Conservation (phyloP, 2,113 vertebrate species). For the Cricetomys ansorgei region DNA sequence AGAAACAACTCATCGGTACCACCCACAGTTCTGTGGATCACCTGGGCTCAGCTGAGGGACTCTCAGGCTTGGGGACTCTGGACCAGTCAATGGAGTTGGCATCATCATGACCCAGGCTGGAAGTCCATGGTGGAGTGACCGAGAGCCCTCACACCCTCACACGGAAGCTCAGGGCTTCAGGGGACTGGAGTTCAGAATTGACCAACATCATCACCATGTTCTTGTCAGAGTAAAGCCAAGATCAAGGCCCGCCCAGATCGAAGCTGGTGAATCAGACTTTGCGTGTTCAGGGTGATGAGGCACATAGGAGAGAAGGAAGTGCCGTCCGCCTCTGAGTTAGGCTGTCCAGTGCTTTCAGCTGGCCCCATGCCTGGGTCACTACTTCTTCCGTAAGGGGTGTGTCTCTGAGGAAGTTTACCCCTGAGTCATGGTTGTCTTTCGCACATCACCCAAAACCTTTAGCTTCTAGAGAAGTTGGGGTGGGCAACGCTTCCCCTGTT, state of each 20-base stretch:
- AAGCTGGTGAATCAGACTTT: no score
- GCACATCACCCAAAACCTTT: neutral
- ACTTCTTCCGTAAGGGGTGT: neutral
- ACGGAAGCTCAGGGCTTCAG: neutral
- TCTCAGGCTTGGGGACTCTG: neutral
- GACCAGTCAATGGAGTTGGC: fast-evolving
- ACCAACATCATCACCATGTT: neutral
- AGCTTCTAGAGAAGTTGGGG: neutral
- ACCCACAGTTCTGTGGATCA: neutral
- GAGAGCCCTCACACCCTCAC: no score
- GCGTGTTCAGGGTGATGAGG: no score
- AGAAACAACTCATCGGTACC: neutral
- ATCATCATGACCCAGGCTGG: neutral
- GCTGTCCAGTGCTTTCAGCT: neutral
- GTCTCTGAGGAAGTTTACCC: neutral
- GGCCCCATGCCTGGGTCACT: neutral
- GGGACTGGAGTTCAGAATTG: neutral
- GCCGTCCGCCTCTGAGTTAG: neutral
- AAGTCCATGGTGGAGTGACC: neutral
- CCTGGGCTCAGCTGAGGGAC: neutral
- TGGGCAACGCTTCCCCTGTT: neutral
- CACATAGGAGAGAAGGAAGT: neutral
- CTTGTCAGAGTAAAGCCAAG: neutral
- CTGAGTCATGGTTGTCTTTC: neutral
- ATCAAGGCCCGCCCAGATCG: neutral